Percentiles rank a stretch among this genome's conserved stretches.
These are phyloP conservation scores for Myotis davidii DNA, from an alignment of 2,113 vertebrate genomes.

Conservation along the genomic window DNA sequence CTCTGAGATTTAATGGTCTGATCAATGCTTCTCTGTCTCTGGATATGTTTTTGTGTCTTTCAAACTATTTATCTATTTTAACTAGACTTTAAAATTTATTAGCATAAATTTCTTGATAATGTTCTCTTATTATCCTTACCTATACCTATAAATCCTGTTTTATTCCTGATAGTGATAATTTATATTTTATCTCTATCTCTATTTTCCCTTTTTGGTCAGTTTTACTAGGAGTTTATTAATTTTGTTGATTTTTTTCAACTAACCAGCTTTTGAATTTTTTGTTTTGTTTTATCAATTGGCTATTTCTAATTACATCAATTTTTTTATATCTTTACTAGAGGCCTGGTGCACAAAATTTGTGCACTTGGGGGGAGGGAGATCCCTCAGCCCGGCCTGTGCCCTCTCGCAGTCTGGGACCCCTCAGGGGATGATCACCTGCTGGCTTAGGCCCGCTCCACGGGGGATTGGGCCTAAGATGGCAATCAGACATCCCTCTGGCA, in stretches of 20 bases:
- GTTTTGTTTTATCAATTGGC: neutral
- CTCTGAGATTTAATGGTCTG: too few species aligned
- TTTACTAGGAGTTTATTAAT: neutral
- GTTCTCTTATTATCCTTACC: neutral
- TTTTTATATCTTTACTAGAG: neutral
- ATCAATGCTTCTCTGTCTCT: too few species aligned
- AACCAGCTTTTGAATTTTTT: neutral
- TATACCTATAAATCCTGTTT: neutral
- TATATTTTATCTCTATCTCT: neutral
- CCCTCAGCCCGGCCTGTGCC: too few species aligned
- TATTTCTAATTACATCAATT: neutral
- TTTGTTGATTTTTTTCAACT: neutral
- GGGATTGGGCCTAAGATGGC: too few species aligned
- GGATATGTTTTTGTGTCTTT: neutral
- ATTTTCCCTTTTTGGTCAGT: neutral
- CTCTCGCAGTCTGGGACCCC: too few species aligned
- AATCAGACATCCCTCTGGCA: too few species aligned
- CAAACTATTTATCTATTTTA: neutral
- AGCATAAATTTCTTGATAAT: neutral
- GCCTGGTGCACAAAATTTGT: too few species aligned
- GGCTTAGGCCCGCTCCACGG: too few species aligned
- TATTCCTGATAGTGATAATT: neutral
- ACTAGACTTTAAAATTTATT: conserved; percentile 1
- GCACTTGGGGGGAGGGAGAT: too few species aligned
- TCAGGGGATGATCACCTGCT: too few species aligned